Conservation (phyloP, 2,888 invertebrate genomes). For the Acanthosepion esculentum region DNA sequence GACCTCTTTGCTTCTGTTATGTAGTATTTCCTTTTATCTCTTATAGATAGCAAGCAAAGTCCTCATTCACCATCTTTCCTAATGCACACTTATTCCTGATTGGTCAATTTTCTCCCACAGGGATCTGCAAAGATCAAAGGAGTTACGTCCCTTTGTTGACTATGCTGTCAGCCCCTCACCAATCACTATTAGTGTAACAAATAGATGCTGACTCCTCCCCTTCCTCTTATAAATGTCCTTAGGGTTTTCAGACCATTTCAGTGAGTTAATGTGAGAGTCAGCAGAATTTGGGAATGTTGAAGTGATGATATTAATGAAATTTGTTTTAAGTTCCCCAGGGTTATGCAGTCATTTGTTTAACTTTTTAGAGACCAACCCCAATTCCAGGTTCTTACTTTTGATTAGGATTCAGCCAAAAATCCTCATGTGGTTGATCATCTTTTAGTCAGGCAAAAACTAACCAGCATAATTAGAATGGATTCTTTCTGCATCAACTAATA, state of each 20-base stretch:
- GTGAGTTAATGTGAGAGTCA: background rate
- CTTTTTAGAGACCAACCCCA: background rate
- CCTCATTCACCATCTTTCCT: background rate
- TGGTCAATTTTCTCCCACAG: background rate
- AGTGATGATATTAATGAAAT: background rate
- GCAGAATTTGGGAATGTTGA: background rate
- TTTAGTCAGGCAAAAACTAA: background rate
- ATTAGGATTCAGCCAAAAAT: background rate
- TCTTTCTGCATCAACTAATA: too few species aligned
- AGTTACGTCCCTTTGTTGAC: background rate
- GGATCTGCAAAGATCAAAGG: background rate
- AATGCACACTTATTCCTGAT: background rate
- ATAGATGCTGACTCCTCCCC: background rate
- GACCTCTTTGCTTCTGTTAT: background rate
- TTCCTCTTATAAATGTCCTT: background rate
- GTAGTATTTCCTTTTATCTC: background rate
- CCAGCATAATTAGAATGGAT: background rate
- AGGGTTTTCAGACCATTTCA: background rate
- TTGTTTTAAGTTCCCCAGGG: background rate
- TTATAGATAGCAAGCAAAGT: background rate
- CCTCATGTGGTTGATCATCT: background rate
- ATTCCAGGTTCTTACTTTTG: background rate
- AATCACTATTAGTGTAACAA: background rate
- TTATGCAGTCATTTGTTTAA: background rate
- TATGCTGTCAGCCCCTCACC: background rate